Conservation (phyloP, 2,797 vertebrate species). For the Mycteria americana region DNA sequence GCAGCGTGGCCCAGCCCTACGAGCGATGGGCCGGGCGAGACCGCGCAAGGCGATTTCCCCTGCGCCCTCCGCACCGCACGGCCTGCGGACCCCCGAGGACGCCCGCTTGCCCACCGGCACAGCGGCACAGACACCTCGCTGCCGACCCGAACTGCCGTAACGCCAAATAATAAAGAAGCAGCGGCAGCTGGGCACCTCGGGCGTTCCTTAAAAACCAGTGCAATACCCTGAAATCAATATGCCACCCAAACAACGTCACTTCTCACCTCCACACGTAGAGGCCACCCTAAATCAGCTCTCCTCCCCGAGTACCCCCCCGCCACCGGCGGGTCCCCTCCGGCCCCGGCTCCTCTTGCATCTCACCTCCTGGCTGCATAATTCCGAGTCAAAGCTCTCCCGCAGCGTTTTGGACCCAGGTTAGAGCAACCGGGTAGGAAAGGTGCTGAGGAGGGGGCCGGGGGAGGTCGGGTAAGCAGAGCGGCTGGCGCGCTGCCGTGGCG, state of each 20-base stretch:
- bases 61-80: neutral
- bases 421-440: neutral
- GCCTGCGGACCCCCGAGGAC: neutral
- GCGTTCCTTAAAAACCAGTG: neutral
- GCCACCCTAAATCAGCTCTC: neutral
- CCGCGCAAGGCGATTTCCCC: rapidly evolving
- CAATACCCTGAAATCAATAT: too few species aligned
- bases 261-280: neutral
- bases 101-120: rapidly evolving
- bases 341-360: neutral
- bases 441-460: constrained; percentile 8
- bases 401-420: neutral
- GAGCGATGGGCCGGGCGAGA: neutral
- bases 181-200: neutral
- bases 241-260: neutral
- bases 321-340: rapidly evolving
- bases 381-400: neutral
- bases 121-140: neutral
- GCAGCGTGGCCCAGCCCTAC: neutral
- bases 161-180: neutral
- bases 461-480: constrained; percentile 30
- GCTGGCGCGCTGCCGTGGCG: constrained; percentile 51
- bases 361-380: neutral
- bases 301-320: rapidly evolving
- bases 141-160: too few species aligned